Evolutionary conservation across 1,140 invertebrate genomes (phyloP), one percentile per base, ranked within the genome.

Genomic region (Apis cerana): DNA sequence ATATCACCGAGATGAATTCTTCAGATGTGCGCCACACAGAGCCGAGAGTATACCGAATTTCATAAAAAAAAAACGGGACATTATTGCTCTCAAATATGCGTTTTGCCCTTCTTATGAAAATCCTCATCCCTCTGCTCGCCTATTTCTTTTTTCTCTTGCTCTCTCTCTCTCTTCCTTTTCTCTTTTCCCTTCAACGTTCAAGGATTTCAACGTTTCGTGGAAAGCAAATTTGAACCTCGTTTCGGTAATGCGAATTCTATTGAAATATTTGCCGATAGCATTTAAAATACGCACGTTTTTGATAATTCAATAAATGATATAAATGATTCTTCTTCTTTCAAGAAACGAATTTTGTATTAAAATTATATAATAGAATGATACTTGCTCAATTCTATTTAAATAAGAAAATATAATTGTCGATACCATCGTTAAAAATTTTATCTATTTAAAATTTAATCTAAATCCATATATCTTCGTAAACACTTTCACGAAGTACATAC

Each of bases 1-100:
- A 84, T 86, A 85, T 82, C 80, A 54, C 50, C 23, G 56, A 83
- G 71, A 83, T 86, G 52, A 86, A 86, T 86, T 87, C 82, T 83
- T 65, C 69, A 52, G 48, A 82, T 71, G 61, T 75, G 76, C 71
- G 27, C 48, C 13, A 10, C 65, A 43, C 54, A 58, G 62, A 72
- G 43, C 54, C 21, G 19, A 9, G 62, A 76, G 76, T 72, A 75
- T 65, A 68, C 59, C 59, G 65, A 87, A 84, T 84, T 86, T 77
- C 81, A 84, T 84, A 80, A 78, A 86, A 84, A n/a, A 80, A 43
- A 43, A 43, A 7, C 62, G 58, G 33, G 56, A 71, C 81, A 84
- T 81, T 74, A 81, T 74, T 84, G 76, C 76, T 80, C 43, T 86
- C 68, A 68, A 84, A 84, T 83, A 72, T 67, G 68, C 48, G n/a